A percentile compares a stretch with the other conserved stretches of the same genome.
phyloP scores from a whole-genome alignment of 2,797 vertebrate species.

The Poeciliopsis presidionis region DNA sequence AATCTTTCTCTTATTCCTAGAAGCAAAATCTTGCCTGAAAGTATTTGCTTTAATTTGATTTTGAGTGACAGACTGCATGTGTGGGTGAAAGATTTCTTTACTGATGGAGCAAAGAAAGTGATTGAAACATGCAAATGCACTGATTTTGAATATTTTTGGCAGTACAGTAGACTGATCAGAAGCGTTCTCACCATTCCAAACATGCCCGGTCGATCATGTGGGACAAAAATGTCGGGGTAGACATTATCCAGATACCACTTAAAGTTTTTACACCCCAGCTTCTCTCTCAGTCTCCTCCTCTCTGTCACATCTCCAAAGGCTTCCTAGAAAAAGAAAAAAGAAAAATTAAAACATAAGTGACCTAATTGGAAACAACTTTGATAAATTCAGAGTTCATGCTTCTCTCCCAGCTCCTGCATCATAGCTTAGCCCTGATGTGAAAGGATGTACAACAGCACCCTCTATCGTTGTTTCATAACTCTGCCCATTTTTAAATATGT shows the following conservation, averaged over 20 bases:
- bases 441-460: slow-evolving; percentile 42
- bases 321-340: slow-evolving; percentile 81
- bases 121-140: not conserved
- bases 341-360: slow-evolving; percentile 13
- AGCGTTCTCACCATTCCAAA: slow-evolving; percentile 90
- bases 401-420: slow-evolving; percentile 5
- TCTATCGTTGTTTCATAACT: slow-evolving; percentile 31
- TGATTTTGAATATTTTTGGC: not conserved
- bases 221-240: slow-evolving; percentile 91
- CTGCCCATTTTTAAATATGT: not conserved
- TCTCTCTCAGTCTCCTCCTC: slow-evolving; percentile 84
- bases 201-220: slow-evolving; percentile 89
- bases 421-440: not conserved
- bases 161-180: not conserved
- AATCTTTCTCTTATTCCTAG: not conserved
- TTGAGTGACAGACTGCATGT: not conserved
- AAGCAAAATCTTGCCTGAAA: not conserved
- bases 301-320: slow-evolving; percentile 93
- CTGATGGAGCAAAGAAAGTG: not conserved
- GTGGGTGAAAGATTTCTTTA: not conserved
- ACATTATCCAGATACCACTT: slow-evolving; percentile 93
- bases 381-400: not conserved
- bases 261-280: slow-evolving; percentile 91
- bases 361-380: not conserved
- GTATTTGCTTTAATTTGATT: not conserved